These are phyloP conservation scores for Heterocephalus glaber DNA, from an alignment of 2,113 vertebrate species.

Conservation along the genomic window DNA sequence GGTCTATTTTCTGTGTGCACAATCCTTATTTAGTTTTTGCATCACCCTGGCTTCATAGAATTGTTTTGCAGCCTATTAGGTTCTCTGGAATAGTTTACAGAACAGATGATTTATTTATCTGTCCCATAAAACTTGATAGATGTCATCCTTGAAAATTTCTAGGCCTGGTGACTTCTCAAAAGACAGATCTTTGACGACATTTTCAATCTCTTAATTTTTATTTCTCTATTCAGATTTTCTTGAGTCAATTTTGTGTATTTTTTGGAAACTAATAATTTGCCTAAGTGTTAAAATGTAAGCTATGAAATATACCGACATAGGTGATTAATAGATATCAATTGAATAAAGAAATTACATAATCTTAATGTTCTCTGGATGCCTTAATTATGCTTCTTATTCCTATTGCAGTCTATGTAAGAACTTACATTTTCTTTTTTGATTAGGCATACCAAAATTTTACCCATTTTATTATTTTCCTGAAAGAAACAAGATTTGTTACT, in stretches of 20 bases:
- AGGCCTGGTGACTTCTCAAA: neutral
- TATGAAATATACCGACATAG: neutral
- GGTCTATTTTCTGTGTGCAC: neutral
- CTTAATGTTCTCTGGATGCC: neutral
- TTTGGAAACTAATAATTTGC: neutral
- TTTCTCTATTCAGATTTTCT: neutral
- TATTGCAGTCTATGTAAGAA: neutral
- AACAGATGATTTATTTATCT: neutral
- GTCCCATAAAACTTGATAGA: neutral
- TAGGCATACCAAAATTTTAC: neutral
- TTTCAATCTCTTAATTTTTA: constrained; percentile 26
- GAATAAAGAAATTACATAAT: neutral
- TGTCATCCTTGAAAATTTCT: neutral
- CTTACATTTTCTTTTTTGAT: neutral
- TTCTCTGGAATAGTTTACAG: neutral
- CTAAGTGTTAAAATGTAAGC: neutral
- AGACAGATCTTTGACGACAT: neutral
- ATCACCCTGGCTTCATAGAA: neutral
- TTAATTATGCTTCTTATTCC: neutral
- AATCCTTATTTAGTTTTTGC: neutral
- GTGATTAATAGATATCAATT: neutral
- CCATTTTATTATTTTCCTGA: constrained; percentile 24
- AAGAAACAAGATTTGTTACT: neutral
- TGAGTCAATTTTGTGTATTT: neutral
- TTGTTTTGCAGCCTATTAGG: neutral